Base-by-base conservation (phyloP, 2,797 vertebrate species). In the Pseudopleuronectes americanus region DNA sequence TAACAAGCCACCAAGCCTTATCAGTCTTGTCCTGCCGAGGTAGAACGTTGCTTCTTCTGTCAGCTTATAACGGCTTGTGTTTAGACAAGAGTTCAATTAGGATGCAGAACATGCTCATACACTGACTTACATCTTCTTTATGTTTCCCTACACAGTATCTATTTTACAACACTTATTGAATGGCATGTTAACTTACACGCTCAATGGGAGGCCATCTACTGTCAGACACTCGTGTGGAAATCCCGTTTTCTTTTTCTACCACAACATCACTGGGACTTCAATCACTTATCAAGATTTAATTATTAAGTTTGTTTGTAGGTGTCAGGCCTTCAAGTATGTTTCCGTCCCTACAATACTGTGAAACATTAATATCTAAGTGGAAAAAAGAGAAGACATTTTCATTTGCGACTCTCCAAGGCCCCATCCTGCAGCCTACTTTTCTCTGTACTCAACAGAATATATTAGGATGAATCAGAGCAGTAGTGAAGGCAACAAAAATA, bases 1-100 rank as follows among this genome's bases (percentile, higher is more conserved):
- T 94, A 93, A 93, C 90, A 89, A 93, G 92, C 92, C 91, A 93
- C 94, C 92, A 90, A 90, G 91, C 73, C 81, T 95, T 93, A 94
- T 90, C 91, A 90, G 86, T n/a, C 70, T 77, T 91, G 88, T 87
- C 89, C 88, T 86, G 83, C 81, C 81, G 76, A 87, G 77, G 87
- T 82, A 92, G 90, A 87, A 87, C 83, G 89, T 93, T 81, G 84
- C 94, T 92, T 93, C 87, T 83, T 90, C 14, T 17, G 41, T 66
- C 84, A 86, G 80, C 87, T 93, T 87, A 79, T 67, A 62, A 66
- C 51, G 54, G 28, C 54, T 60, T 6, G 36, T 59, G 33, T 24
- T 55, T 65, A 4, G 47, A 26, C n/a, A 12, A 28, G 60, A 64
- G 80, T 73, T 31, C 9, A 63, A 76, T 79, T 74, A 65, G 43